Evolutionary conservation across 2,797 vertebrate genomes (phyloP), one percentile per base, ranked within the genome.

Genomic region (Cossypha polioptera): DNA sequence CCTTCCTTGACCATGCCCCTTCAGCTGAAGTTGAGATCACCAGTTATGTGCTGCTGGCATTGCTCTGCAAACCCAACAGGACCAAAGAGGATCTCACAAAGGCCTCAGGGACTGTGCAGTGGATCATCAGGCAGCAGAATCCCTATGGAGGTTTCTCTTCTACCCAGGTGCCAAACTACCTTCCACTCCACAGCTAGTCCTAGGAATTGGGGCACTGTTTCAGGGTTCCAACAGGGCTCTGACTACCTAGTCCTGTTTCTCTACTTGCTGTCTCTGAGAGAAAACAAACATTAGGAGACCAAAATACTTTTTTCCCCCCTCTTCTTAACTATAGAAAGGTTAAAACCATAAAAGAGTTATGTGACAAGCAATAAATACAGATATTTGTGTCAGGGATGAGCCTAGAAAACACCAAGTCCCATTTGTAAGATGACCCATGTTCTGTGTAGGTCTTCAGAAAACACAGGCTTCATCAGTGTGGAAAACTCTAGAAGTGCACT

Each of bases 71-170:
- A 50, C 98, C 98, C 1, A 18, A 8, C 4, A 11, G 95, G 33
- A 90, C 93, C 2, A 86, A 57, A 13, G 97, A 97, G 29, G 97
- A 97, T 16, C 77, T 99, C 79, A 97, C 96, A 51, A 98, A 98
- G 78, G 85, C 97, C 10, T 93, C 98, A 1, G 14, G 84, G 35
- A 98, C 99, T 24, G 98, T 98, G 16, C 97, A 95, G 67, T 99
- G 99, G 99, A 95, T 99, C 16, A 75, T 91, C 54, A 97, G 95
- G 71, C 98, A 99, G 88, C 98, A 99, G 97, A 99, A 99, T 66
- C 90, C 98, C 2, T 98, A 97, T 5, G 99, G 99, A 13, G 98
- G 99, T 8, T 99, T 98, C 96, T 97, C 98, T 10, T 99, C 99
- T 67, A 99, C 98, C 1, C 98, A 99, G 98, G 99, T 99, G 51